Evolutionary conservation across 1,140 invertebrate species (phyloP), one percentile per base, ranked within the genome.

Genomic region (Drosophila mauritiana): DNA sequence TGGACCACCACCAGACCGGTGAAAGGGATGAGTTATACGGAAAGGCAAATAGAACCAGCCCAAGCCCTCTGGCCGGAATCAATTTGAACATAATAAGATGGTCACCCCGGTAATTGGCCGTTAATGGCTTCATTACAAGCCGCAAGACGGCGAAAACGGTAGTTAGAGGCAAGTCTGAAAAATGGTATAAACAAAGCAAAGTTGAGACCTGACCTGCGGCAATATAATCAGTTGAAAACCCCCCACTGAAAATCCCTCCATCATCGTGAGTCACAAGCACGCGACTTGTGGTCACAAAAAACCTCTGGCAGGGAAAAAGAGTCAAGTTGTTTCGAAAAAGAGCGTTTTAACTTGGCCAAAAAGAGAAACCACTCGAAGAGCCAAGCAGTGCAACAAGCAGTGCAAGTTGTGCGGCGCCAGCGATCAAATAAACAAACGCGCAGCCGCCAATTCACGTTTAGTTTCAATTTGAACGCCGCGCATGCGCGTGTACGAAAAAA

Each of bases 401-500:
- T 11, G 40, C 55, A 73, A 69, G 78, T 68, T 72, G 70, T 73
- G 37, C 49, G 42, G 8, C 34, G 53, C 46, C 49, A 74, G 37
- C 53, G 53, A 83, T 82, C 72, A 82, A 88, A 88, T 88, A 88
- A 88, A 89, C 84, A 88, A 88, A 77, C 67, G 63, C 62, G 76
- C 72, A 34, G 76, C 63, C 62, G 39, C 63, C 53, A 56, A 70
- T 57, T 31, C 45, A 65, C 76, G 46, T 55, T 88, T 76, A 88
- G 83, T 88, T 89, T 88, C 84, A 80, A 88, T 88, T 88, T 53
- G 84, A 88, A 89, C 84, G 83, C 57, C 80, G 80, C 80, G 80
- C 84, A 51, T 79, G 79, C 83, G 84, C 51, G 56, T 78, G 59
- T 25, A 59, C 37, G 42, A 36, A 65, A 57, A 64, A 39, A 45